Evolutionary conservation across 2,113 vertebrate species (phyloP).

Genomic region (Mus pahari): DNA sequence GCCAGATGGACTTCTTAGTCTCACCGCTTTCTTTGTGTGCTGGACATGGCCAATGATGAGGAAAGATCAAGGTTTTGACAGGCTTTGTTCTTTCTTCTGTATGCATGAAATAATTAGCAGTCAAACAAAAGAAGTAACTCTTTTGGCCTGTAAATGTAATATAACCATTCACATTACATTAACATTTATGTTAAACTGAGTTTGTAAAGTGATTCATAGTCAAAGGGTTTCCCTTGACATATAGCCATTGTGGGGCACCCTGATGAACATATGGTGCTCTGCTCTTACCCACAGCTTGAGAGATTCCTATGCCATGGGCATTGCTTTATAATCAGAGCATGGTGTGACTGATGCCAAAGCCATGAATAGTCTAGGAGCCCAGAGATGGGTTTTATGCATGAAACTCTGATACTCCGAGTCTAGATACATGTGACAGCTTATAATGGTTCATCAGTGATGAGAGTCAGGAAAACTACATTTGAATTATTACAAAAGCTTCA

Average conservation of each 20-base stretch:
- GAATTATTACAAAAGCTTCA: conserved; percentile 25
- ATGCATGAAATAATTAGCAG: conserved; percentile 66
- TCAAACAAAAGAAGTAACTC: conserved; percentile 65
- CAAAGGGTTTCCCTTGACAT: conserved; percentile 50
- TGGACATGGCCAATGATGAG: conserved; percentile 42
- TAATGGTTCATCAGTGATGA: background rate
- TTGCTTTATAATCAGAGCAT: conserved; percentile 31
- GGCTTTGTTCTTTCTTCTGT: conserved; percentile 58
- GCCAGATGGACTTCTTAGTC: background rate
- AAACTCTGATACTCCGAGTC: background rate
- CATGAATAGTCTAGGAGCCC: conserved; percentile 32
- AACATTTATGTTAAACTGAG: conserved; percentile 41
- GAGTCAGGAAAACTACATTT: conserved; percentile 3
- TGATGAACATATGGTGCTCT: conserved; percentile 45
- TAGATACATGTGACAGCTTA: background rate
- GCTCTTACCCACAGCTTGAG: background rate
- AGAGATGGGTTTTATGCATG: background rate
- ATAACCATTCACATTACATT: background rate
- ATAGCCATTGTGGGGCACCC: background rate
- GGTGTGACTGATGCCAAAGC: conserved; percentile 36
- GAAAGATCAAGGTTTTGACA: conserved; percentile 62
- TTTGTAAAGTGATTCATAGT: conserved; percentile 58
- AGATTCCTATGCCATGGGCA: background rate
- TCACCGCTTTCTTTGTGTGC: conserved; percentile 18
- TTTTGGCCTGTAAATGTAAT: conserved; percentile 57